Evolutionary conservation across 2,113 vertebrate species (phyloP).

Genomic region (Hystrix cristata): DNA sequence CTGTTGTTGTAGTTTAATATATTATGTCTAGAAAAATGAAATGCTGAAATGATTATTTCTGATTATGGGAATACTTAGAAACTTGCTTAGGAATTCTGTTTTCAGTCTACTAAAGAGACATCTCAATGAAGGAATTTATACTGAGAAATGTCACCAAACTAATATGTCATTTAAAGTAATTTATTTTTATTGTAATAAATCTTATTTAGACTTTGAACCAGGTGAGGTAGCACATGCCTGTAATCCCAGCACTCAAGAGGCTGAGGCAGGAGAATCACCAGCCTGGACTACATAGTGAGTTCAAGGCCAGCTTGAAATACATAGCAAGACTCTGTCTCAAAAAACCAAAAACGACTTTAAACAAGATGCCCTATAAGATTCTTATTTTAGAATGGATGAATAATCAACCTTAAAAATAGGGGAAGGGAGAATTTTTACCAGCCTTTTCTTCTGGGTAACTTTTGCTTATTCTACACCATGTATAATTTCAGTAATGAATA

Average conservation of each 20-base stretch:
- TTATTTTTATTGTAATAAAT: not conserved
- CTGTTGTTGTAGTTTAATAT: not conserved
- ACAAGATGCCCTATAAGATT: not conserved
- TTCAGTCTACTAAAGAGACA: not conserved
- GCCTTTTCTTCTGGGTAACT: not conserved
- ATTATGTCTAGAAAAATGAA: not conserved
- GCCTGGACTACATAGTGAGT: too few species aligned
- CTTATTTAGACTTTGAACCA: not conserved
- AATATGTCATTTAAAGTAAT: not conserved
- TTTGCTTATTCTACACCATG: not conserved
- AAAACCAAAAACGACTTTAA: not conserved
- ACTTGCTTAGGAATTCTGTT: not conserved
- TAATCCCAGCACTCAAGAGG: too few species aligned
- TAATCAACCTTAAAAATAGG: not conserved
- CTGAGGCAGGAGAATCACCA: too few species aligned
- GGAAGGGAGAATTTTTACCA: not conserved
- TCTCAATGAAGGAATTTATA: slow-evolving; percentile 5
- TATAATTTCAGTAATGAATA: not conserved
- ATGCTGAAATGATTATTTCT: not conserved
- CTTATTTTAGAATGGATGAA: not conserved
- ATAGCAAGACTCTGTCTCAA: too few species aligned
- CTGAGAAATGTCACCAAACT: not conserved
- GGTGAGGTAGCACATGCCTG: too few species aligned
- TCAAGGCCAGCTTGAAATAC: too few species aligned
- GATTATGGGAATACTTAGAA: not conserved